Base-by-base conservation (phyloP, 2,888 invertebrate genomes). In the Drosophila helvetica region DNA sequence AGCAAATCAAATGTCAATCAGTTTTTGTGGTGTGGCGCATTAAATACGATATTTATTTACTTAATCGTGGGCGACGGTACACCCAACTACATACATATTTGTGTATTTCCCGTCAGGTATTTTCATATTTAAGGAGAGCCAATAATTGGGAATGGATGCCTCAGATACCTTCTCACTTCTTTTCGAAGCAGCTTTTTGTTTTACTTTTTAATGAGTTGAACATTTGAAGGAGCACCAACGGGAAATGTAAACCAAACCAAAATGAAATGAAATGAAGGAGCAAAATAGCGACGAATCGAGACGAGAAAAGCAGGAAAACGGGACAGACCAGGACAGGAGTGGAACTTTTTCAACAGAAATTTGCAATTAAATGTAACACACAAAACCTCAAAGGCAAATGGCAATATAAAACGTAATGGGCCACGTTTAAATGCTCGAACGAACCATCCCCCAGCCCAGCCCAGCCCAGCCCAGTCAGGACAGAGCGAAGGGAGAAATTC, bases 361-460 rank as follows among this genome's bases (percentile, higher is more conserved):
- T 80, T 68, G 59, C 78, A 88, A 83, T 88, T 86, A 83, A 84
- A 88, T 72, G 73, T 57, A 51, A 84, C 76, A 71, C 72, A 68
- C 58, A 65, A 79, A 88, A 75, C 87, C 83, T 85, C 82, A 87
- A 84, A 88, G 81, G 79, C 87, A 85, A 87, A 81, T 85, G 64
- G 56, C 74, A 72, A 69, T 66, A 65, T 74, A 65, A 74, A 75
- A 59, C 74, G 54, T 70, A 79, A 87, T 85, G 86, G 64, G 54
- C 71, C 78, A 71, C 83, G 83, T 83, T 86, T 71, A 86, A 86
- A 80, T 62, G 56, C 33, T 57, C 70, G 38, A 15, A 15, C 46
- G 43, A 58, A 61, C 38, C 2, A 51, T 22, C 53, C 7, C 2
- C 2, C 38, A 6, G 15, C 62, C 68, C 46, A 52, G 56, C 22